Base-by-base conservation (phyloP, 2,113 vertebrate species). In the Oophaga pumilio region DNA sequence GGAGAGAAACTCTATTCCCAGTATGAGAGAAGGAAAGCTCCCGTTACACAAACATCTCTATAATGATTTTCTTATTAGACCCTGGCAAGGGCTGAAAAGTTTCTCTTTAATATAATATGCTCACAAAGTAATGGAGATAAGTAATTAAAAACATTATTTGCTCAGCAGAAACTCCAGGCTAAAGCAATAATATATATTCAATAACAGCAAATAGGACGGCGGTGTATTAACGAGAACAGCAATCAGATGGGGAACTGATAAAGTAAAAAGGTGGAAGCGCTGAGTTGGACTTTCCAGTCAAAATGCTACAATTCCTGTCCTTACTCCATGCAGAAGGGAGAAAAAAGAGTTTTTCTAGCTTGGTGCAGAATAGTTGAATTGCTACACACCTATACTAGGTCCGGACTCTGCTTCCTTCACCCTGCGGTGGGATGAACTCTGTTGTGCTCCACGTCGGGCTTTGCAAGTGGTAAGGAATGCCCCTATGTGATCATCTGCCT, bases 111-210 rank as follows among this genome's bases (percentile, higher is more conserved):
- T 69, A 17, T 68, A 73, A 84, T 59, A 84, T 33, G 68, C 82
- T 73, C 49, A 22, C 56, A 84, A 73, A 57, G 82, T 57, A 59
- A 71, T 28, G 66, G 50, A 49, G 64, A n/a, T 4, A 68, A 69
- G 81, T 66, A 83, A 83, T 83, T 83, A 83, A 83, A 83, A 53
- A 83, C 81, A 83, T 53, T 68, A 82, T 83, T 69, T 83, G 81
- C 81, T 18, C 49, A 52, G 62, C 64, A 83, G 24, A 83, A 83
- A 53, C 62, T 15, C 28, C 6, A 18, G 12, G 52, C 62, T 82
- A 17, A 82, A 24, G 66, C 64, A 53, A 50, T 83, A 52, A 83
- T 24, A 50, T 66, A 22, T 68, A 50, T 82, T 82, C 50, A 68
- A 52, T 53, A 69, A 83, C 49, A 28, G 62, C 62, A 69, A 83